phyloP scores from a whole-genome alignment of 2,797 vertebrate genomes.

The Philypnodon macrostomus region DNA sequence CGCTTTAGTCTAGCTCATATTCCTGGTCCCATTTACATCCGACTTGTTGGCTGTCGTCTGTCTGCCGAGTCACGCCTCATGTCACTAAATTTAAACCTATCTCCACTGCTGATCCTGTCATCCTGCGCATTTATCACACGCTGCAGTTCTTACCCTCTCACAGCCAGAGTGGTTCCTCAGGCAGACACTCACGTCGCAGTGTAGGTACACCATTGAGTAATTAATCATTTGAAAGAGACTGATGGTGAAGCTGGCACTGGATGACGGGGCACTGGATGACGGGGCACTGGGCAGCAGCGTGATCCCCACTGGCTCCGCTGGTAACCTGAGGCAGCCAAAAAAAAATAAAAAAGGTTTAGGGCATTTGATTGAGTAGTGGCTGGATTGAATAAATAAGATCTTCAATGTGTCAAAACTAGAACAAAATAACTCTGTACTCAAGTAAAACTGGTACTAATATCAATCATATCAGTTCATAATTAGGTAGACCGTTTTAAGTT shows the following conservation, averaged over 20 bases:
- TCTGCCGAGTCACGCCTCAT: constrained; percentile 29
- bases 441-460: too few relatives aligned
- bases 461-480: too few relatives aligned
- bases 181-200: constrained; percentile 77
- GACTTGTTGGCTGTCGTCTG: constrained; percentile 14
- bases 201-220: constrained; percentile 76
- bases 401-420: too few relatives aligned
- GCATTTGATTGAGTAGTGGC: too few relatives aligned
- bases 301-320: constrained; percentile 63
- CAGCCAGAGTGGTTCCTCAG: constrained; percentile 61
- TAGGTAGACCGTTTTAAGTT: too few relatives aligned
- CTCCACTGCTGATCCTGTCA: constrained; percentile 31
- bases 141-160: constrained; percentile 62
- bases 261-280: constrained; percentile 64
- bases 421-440: too few relatives aligned
- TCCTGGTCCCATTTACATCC: constrained; percentile 23
- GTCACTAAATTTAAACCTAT: constrained; percentile 54
- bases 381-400: too few relatives aligned
- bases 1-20: constrained; percentile 1
- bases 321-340: constrained; percentile 51
- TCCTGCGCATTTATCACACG: constrained; percentile 35
- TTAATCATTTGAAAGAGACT: constrained; percentile 85
- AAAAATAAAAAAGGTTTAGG: constrained; percentile 29
- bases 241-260: constrained; percentile 75
- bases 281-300: constrained; percentile 59